These are phyloP conservation scores for Philypnodon macrostomus DNA, from an alignment of 2,797 vertebrate genomes.

Conservation along the genomic window DNA sequence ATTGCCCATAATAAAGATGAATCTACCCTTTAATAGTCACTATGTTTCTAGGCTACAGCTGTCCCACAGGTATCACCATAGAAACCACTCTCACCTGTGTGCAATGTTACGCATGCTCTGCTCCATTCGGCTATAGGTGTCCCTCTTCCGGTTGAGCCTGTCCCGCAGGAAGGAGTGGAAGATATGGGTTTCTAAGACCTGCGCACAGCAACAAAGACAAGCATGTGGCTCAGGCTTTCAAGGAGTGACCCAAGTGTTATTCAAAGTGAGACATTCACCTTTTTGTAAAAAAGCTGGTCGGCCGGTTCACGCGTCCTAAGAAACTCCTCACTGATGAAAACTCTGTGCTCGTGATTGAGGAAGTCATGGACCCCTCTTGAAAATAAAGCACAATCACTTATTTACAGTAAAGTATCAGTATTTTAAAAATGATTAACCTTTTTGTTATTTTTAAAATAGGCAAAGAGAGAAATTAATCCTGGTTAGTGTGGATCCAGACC, in stretches of 20 bases:
- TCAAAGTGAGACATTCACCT: constrained; percentile 67
- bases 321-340: constrained; percentile 96
- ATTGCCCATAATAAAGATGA: not conserved
- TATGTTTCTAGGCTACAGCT: constrained; percentile 3
- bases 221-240: not conserved
- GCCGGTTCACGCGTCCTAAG: constrained; percentile 81
- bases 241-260: not conserved
- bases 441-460: too few relatives aligned
- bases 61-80: constrained; percentile 7
- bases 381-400: constrained; percentile 1
- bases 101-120: constrained; percentile 77
- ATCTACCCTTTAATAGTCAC: not conserved
- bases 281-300: constrained; percentile 89
- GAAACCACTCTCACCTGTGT: constrained; percentile 80
- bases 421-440: too few relatives aligned
- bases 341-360: constrained; percentile 90
- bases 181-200: constrained; percentile 94
- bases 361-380: constrained; percentile 92
- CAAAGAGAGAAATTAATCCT: too few relatives aligned
- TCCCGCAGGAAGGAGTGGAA: constrained; percentile 94
- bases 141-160: constrained; percentile 86
- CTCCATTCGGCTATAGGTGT: constrained; percentile 86
- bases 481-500: too few relatives aligned
- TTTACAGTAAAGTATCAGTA: too few relatives aligned
- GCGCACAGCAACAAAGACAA: constrained; percentile 28